These are phyloP conservation scores for Chamaetylas fuelleborni DNA, from an alignment of 2,113 vertebrate genomes.

Conservation along the genomic window DNA sequence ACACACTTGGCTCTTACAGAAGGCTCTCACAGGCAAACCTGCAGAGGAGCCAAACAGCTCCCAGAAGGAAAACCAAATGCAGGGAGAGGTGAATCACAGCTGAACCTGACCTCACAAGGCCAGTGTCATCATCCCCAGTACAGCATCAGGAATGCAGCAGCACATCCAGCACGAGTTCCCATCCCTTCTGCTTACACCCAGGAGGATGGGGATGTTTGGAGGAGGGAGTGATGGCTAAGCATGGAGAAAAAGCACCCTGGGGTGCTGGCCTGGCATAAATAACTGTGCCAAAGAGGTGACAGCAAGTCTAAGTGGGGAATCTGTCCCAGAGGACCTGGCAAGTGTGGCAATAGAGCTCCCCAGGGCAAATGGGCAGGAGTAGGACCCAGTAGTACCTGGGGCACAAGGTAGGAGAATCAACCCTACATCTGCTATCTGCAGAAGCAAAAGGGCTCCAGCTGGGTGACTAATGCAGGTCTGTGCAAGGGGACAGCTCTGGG, in stretches of 20 bases:
- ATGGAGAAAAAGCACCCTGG: neutral
- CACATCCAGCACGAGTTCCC: rapidly evolving
- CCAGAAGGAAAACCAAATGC: neutral
- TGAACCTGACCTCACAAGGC: neutral
- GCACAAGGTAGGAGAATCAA: neutral
- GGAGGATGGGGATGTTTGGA: neutral
- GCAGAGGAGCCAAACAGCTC: neutral
- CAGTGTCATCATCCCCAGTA: neutral
- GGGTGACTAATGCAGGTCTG: neutral
- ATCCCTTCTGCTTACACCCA: neutral
- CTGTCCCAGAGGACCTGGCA: neutral
- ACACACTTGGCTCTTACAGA: neutral
- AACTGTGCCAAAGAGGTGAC: neutral
- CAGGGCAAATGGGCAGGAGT: neutral
- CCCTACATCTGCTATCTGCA: neutral
- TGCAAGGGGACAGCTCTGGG: neutral
- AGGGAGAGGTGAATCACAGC: neutral
- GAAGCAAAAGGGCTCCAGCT: neutral
- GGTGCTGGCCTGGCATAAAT: neutral
- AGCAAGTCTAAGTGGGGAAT: neutral
- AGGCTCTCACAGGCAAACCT: neutral
- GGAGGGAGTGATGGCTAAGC: neutral
- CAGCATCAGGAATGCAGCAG: rapidly evolving
- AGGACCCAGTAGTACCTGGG: no score
- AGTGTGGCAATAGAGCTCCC: neutral